Evolutionary conservation across 2,113 vertebrate genomes (phyloP).

Genomic region (Ahaetulla prasina): DNA sequence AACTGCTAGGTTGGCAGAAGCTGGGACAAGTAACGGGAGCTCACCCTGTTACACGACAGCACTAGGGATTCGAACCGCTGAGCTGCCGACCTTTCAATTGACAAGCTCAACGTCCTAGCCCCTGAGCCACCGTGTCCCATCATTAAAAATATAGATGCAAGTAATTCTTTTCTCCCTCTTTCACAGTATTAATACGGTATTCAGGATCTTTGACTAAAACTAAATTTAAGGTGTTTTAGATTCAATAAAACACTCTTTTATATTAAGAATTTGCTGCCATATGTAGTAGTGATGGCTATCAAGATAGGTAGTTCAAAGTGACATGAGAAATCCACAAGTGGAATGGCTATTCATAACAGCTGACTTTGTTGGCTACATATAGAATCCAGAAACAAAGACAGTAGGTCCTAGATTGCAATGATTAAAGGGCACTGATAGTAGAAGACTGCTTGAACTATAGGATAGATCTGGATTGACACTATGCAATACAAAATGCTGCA

Average conservation of each 20-base stretch:
- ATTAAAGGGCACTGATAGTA: neutral
- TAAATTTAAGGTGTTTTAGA: neutral
- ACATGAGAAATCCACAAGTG: neutral
- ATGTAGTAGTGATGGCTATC: neutral
- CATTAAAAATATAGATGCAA: neutral
- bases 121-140: too few relatives aligned
- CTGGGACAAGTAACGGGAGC: too few relatives aligned
- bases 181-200: neutral
- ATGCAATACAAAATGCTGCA: neutral
- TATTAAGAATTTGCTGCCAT: neutral
- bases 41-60: too few relatives aligned
- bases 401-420: neutral
- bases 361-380: neutral
- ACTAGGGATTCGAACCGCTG: too few relatives aligned
- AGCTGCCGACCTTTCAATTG: too few relatives aligned
- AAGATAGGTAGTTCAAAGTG: neutral
- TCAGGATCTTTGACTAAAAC: neutral
- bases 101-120: too few relatives aligned
- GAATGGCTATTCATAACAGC: neutral
- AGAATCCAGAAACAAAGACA: neutral
- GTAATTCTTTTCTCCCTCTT: neutral
- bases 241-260: neutral
- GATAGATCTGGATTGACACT: neutral
- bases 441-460: neutral
- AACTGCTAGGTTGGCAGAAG: too few relatives aligned